A percentile compares a stretch with the other conserved stretches of the same genome.
Evolutionary conservation across 1,140 invertebrate genomes (phyloP).

Genomic region (Drosophila biarmipes): DNA sequence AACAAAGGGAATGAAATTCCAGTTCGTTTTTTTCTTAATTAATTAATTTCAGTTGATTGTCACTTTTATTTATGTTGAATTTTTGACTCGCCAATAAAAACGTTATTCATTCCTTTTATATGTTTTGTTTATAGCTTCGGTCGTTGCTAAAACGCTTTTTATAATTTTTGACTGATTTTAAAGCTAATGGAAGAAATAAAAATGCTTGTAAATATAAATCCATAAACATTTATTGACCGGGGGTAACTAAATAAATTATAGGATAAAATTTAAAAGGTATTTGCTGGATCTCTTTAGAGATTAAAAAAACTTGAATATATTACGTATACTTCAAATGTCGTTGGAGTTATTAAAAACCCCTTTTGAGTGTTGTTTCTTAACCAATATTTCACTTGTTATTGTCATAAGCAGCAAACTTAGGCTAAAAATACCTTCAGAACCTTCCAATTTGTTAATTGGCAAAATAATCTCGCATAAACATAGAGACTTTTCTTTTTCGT

Average conservation of each 20-base stretch:
- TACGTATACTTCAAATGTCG: not conserved
- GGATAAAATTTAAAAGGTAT: slow-evolving; percentile 1
- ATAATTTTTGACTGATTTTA: slow-evolving; percentile 13
- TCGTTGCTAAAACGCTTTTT: not conserved
- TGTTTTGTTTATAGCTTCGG: slow-evolving; percentile 1
- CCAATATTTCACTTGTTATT: not conserved
- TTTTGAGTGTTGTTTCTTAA: not conserved
- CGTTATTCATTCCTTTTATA: not conserved
- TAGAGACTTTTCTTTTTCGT: slow-evolving; percentile 32
- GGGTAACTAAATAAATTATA: slow-evolving; percentile 10
- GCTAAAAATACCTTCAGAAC: slow-evolving; percentile 5
- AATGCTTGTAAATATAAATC: slow-evolving; percentile 4
- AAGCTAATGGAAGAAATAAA: slow-evolving; percentile 9
- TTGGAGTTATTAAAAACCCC: too few species aligned
- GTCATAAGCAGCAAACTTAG: not conserved
- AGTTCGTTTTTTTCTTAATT: slow-evolving; percentile 12
- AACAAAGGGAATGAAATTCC: not conserved
- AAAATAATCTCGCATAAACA: slow-evolving; percentile 12
- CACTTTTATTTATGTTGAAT: slow-evolving; percentile 5
- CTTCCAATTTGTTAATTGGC: slow-evolving; percentile 1
- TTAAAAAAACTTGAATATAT: not conserved
- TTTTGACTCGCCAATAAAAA: slow-evolving; percentile 8
- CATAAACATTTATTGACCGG: slow-evolving; percentile 12
- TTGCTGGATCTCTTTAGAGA: not conserved
- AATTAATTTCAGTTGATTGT: slow-evolving; percentile 1